Conservation (phyloP, 2,113 vertebrate genomes). For the Festucalex cinctus region DNA sequence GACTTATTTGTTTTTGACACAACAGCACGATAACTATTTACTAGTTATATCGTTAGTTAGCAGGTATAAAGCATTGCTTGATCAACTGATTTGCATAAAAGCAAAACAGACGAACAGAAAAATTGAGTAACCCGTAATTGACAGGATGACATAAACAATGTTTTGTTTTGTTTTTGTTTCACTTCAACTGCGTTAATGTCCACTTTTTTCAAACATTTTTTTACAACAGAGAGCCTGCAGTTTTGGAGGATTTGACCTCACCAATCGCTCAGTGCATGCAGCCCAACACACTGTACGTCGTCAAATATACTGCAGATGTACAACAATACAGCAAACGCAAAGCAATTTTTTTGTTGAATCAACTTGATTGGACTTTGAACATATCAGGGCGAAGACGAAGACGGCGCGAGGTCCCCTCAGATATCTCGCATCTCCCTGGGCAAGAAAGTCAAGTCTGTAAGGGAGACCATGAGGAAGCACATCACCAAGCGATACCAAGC, state of each 20-base stretch:
- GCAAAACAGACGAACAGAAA: neutral
- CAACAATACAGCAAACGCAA: neutral
- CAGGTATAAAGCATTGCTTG: too few relatives aligned
- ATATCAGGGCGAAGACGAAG: conserved; percentile 79
- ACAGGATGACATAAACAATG: neutral
- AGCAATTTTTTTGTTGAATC: neutral
- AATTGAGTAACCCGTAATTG: neutral
- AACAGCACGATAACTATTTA: neutral
- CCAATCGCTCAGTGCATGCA: conserved; percentile 78
- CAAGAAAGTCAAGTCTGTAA: conserved; percentile 95
- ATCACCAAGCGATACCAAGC: conserved; percentile 91
- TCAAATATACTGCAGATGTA: neutral
- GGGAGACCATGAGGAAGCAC: conserved; percentile 95
- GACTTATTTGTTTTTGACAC: too few relatives aligned
- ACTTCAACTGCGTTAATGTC: neutral
- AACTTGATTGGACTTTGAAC: neutral
- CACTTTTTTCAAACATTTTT: conserved; percentile 23
- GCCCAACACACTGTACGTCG: conserved; percentile 54
- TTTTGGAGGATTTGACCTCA: conserved; percentile 94
- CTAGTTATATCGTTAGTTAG: neutral
- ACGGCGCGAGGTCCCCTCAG: conserved; percentile 82
- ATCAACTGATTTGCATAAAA: neutral
- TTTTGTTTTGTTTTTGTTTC: neutral
- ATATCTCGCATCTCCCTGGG: conserved; percentile 87
- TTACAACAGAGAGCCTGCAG: conserved; percentile 89